Base-by-base conservation (phyloP, 2,113 vertebrate genomes). In the Anas platyrhynchos region DNA sequence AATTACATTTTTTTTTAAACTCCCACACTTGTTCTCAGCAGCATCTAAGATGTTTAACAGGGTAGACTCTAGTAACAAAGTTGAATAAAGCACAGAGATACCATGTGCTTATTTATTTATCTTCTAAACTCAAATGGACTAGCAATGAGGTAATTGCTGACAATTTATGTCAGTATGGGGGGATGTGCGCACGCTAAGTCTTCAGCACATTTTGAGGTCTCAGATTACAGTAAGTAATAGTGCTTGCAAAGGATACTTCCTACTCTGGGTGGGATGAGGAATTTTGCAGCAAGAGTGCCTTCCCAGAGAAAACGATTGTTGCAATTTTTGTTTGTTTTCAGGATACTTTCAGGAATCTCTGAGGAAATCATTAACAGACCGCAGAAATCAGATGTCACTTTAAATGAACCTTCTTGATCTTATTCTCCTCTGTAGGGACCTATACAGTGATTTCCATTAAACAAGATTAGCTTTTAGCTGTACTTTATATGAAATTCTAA, bases 341-440 rank as follows among this genome's bases (percentile, higher is more conserved):
- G 69, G 65, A 91, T 78, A 48, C 83, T 92, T 92, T 92, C 86
- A 73, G 62, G 73, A 93, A 72, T 84, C 88, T 93, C 77, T 69
- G 72, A 88, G 88, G 88, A 48, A 96, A 91, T 90, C 34, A 75
- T 74, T 88, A 91, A n/a, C 21, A 91, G 76, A 90, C 56, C 88
- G 43, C 20, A 94, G 81, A 90, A 92, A 91, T 90, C 88, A 75
- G 68, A 43, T 76, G 69, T 84, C 88, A 75, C 69, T 95, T 91
- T 68, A 77, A 82, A 84, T 46, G 26, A 82, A 75, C 32, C 13
- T 79, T 88, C 41, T 83, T 85, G n/a, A 50, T 83, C 50, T 67
- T 63, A 61, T 74, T 74, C 32, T 81, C 43, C 48, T 68, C 73
- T 65, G 5, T 48, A 75, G 77, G 38, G 77, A 83, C 26, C 16